Base-by-base conservation (phyloP, 1,140 invertebrate genomes). In the Nasonia giraulti region DNA sequence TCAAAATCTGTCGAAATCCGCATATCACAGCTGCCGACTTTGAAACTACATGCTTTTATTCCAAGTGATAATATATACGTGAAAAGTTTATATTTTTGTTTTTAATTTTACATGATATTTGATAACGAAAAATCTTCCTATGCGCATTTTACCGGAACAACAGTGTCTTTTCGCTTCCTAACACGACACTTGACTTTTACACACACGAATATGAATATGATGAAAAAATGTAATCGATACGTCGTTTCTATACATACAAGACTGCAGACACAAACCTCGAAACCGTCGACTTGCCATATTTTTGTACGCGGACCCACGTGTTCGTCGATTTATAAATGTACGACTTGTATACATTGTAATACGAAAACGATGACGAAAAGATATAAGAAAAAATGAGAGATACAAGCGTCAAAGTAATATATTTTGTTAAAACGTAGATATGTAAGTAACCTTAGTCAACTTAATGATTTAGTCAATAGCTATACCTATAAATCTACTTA, bases 281-380 rank as follows among this genome's bases (percentile, higher is more conserved):
- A 69, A 47, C 17, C 33, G 62, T 78, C 23, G 44, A 77, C 81
- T 83, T 85, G 77, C 40, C 81, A 87, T 89, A 89, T 89, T 87
- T 89, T 88, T 89, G 75, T 89, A 89, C 77, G 47, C 77, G 40
- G 40, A 44, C 7, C 86, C 79, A 75, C 74, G 27, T 37, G 33
- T 82, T 62, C 23, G 55, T 79, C 27, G 33, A 74, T 62, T 85
- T 76, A 73, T 76, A 89, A 83, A 86, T 87, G 37, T 68, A 27
- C 47, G 33, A 81, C 74, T 76, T 71, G 68, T 71, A 27, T 50
- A 82, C 50, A 37, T 50, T 81, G 55, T 66, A 68, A 78, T 69
- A 71, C 1, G 40, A 78, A 68, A 79, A 20, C 33, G 17, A 17
- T 44, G 74, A 75, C 37, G 20, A 44, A 44, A 17, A 75, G 20